Percentiles rank a stretch among this genome's conserved stretches.
Evolutionary conservation across 1,140 invertebrate species (phyloP).

Genomic region (Hestina assimilis): DNA sequence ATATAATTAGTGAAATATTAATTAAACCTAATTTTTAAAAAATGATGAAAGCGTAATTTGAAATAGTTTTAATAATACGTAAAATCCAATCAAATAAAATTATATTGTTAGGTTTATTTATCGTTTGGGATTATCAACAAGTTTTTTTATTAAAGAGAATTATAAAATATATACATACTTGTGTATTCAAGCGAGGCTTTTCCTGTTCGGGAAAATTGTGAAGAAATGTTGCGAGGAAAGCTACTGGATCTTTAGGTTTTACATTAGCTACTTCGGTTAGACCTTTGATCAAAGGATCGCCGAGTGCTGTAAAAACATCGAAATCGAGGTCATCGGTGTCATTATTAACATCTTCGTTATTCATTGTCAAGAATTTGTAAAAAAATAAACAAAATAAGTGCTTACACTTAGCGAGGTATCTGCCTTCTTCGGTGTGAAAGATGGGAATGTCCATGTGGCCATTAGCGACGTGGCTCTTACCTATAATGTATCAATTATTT

Average conservation of each 20-base stretch:
- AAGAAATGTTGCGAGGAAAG: slow-evolving; percentile 89
- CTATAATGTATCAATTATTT: slow-evolving; percentile 73
- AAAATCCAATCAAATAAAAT: too few relatives aligned
- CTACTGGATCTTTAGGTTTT: slow-evolving; percentile 89
- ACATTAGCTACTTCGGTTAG: slow-evolving; percentile 90
- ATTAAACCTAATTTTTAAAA: too few relatives aligned
- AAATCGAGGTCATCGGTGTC: slow-evolving; percentile 50
- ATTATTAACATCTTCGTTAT: slow-evolving; percentile 24
- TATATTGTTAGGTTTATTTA: too few relatives aligned
- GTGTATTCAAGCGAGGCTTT: slow-evolving; percentile 57
- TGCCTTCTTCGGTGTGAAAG: slow-evolving; percentile 89
- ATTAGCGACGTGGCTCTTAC: slow-evolving; percentile 76
- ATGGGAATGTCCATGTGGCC: slow-evolving; percentile 83
- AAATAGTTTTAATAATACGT: too few relatives aligned
- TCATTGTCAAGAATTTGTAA: slow-evolving; percentile 24
- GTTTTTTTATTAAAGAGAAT: slow-evolving; percentile 7
- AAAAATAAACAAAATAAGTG: slow-evolving; percentile 27
- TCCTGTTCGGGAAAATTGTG: slow-evolving; percentile 84
- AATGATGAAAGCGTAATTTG: too few relatives aligned
- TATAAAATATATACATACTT: slow-evolving; percentile 42
- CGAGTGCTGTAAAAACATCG: slow-evolving; percentile 83
- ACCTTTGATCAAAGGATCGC: slow-evolving; percentile 91
- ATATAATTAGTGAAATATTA: too few relatives aligned
- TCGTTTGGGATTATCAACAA: too few relatives aligned
- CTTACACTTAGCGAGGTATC: slow-evolving; percentile 89